Evolutionary conservation across 2,797 vertebrate genomes (phyloP).

Genomic region (Myotis planiceps): DNA sequence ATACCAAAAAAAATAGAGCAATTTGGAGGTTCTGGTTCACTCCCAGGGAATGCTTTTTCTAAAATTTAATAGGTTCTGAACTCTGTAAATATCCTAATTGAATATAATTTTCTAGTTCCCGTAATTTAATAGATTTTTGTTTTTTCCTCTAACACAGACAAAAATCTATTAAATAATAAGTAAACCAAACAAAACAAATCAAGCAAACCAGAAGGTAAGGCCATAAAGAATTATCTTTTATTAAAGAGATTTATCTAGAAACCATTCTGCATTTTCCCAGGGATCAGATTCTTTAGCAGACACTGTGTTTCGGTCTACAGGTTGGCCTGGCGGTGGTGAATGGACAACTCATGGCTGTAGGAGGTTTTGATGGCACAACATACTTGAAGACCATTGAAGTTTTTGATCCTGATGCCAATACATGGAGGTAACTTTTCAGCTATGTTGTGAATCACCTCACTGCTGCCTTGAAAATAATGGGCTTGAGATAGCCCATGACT

Average conservation of each 20-base stretch:
- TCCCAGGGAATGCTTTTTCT: not conserved
- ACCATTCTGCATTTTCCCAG: not conserved
- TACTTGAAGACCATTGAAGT: constrained; percentile 99
- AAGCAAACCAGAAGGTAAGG: not conserved
- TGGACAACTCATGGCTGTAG: constrained; percentile 98
- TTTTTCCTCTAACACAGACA: not conserved
- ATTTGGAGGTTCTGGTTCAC: not conserved
- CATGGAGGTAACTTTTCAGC: constrained; percentile 93
- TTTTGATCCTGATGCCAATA: constrained; percentile 98
- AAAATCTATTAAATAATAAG: not conserved
- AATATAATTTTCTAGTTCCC: constrained; percentile 11
- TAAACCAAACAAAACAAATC: not conserved
- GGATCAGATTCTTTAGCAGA: not conserved
- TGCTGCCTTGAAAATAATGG: not conserved
- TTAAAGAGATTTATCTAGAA: not conserved
- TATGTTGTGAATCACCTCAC: not conserved
- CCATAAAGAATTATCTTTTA: not conserved
- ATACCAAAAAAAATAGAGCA: not conserved
- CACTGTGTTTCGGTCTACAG: constrained; percentile 84
- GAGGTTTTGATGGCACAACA: constrained; percentile 98
- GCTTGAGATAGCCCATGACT: not conserved
- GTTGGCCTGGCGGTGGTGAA: constrained; percentile 98
- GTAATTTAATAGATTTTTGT: constrained; percentile 20
- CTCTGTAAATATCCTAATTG: not conserved
- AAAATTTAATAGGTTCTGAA: constrained; percentile 11